Conservation (phyloP, 1,140 invertebrate species). For the Zaprionus ghesquierei region DNA sequence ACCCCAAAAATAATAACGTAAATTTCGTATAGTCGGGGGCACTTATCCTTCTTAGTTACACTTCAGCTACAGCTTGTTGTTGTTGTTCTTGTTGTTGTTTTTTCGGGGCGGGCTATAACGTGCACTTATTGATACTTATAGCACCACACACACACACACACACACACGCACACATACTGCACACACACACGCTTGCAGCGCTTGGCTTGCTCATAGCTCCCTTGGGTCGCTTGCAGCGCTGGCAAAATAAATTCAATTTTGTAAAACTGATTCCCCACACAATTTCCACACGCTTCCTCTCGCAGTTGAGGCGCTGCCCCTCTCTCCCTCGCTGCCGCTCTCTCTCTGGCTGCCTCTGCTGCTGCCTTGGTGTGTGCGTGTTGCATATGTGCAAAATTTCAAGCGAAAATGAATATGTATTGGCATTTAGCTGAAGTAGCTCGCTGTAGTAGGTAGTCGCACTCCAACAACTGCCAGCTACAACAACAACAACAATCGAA, state of each 20-base stretch:
- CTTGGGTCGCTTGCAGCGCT: slow-evolving; percentile 55
- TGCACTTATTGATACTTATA: slow-evolving; percentile 78
- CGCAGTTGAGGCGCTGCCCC: background rate
- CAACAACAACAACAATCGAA: slow-evolving; percentile 35
- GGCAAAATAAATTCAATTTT: slow-evolving; percentile 80
- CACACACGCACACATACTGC: slow-evolving; percentile 17
- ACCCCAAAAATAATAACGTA: slow-evolving; percentile 67
- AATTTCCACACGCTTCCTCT: slow-evolving; percentile 52
- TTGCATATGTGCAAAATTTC: slow-evolving; percentile 77
- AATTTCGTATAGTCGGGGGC: slow-evolving; percentile 55
- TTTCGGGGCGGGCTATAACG: slow-evolving; percentile 40
- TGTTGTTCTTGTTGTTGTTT: slow-evolving; percentile 33
- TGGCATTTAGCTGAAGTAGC: slow-evolving; percentile 77
- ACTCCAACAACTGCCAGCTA: slow-evolving; percentile 33
- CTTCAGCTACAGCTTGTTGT: slow-evolving; percentile 53
- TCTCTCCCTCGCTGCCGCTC: background rate
- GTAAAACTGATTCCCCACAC: slow-evolving; percentile 79
- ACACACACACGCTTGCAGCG: slow-evolving; percentile 25
- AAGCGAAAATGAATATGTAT: slow-evolving; percentile 79
- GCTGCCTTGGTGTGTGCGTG: slow-evolving; percentile 23
- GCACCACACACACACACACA: slow-evolving; percentile 49
- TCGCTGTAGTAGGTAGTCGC: slow-evolving; percentile 43
- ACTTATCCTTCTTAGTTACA: slow-evolving; percentile 80
- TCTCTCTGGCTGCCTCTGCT: background rate
- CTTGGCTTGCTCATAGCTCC: slow-evolving; percentile 53